These are phyloP conservation scores for Bothrops jararaca DNA, from an alignment of 2,113 vertebrate species.

Conservation along the genomic window DNA sequence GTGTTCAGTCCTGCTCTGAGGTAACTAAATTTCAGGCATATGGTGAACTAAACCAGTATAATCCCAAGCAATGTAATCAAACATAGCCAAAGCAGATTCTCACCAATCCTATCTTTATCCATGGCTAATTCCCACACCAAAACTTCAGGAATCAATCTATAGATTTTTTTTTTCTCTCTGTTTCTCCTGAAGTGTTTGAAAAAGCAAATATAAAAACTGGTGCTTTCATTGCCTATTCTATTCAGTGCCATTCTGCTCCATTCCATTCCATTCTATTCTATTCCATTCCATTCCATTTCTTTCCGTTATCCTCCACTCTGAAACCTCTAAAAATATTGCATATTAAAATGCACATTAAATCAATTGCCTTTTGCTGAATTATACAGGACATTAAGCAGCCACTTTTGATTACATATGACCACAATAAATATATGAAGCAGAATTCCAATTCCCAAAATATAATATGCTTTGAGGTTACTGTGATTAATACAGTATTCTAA, in stretches of 20 bases:
- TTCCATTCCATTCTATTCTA: background rate
- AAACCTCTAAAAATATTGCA: background rate
- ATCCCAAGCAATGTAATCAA: background rate
- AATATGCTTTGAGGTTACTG: background rate
- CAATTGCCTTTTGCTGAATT: background rate
- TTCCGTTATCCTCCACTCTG: background rate
- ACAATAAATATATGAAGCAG: constrained; percentile 25
- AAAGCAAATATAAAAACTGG: background rate
- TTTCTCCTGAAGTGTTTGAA: background rate
- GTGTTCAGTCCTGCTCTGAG: background rate
- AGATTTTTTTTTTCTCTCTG: background rate
- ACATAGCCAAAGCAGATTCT: background rate
- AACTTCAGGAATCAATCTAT: background rate
- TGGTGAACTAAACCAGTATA: background rate
- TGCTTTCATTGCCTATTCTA: background rate
- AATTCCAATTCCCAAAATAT: constrained; percentile 25
- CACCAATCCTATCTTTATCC: background rate
- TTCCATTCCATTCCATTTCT: background rate
- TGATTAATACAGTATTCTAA: constrained; percentile 7
- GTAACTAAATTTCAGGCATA: background rate
- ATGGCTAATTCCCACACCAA: background rate
- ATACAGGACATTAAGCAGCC: background rate
- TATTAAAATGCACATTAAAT: constrained; percentile 15
- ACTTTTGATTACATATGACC: background rate
- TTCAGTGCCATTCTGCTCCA: background rate